Percentiles rank a stretch among this genome's conserved stretches.
Evolutionary conservation across 2,113 vertebrate species (phyloP).

Genomic region (Hydropotes inermis): DNA sequence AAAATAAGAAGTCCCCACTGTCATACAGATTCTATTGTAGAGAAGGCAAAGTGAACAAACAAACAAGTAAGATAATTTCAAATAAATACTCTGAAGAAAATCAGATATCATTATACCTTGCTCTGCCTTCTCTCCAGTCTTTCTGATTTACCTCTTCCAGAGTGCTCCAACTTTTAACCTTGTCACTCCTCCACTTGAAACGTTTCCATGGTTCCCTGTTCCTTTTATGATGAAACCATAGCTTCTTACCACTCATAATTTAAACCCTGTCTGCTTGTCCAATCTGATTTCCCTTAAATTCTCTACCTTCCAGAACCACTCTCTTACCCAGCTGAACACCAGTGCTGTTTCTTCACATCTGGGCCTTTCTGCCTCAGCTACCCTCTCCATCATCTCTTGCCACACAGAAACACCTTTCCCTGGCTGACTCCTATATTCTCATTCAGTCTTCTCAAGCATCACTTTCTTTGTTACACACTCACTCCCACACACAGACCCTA

Average conservation of each 20-base stretch:
- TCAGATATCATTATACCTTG: not conserved
- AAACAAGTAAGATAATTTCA: not conserved
- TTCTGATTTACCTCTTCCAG: not conserved
- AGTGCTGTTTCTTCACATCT: not conserved
- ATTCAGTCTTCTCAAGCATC: not conserved
- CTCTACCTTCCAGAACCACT: not conserved
- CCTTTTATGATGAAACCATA: not conserved
- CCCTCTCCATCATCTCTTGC: not conserved
- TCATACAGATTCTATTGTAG: not conserved
- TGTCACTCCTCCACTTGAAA: not conserved
- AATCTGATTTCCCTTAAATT: not conserved
- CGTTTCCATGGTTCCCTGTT: not conserved
- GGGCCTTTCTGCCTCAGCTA: not conserved
- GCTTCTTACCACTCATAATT: not conserved
- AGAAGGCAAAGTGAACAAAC: not conserved
- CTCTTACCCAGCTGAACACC: not conserved
- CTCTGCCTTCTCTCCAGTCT: not conserved
- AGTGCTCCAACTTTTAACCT: not conserved
- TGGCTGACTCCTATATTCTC: not conserved
- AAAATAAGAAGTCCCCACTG: not conserved
- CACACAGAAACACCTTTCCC: not conserved
- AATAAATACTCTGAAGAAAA: not conserved
- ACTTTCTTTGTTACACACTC: not conserved
- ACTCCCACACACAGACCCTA: not conserved
- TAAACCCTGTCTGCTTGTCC: not conserved